Conservation (phyloP, 2,888 invertebrate genomes). For the Allophyes oxyacanthae region DNA sequence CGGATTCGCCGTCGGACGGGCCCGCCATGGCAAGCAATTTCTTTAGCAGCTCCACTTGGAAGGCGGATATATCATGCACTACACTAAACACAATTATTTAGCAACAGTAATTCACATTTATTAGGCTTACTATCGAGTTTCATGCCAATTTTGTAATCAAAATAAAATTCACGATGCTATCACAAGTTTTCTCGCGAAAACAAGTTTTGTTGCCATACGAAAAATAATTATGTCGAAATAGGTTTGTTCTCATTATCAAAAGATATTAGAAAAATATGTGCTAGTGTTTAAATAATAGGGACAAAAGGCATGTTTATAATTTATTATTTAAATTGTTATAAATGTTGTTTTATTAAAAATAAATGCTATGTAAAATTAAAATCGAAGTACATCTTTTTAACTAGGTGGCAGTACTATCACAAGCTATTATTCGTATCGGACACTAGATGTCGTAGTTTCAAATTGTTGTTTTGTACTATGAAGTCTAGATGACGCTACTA, state of each 20-base stretch:
- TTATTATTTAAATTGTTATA: too few species aligned
- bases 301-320: too few species aligned
- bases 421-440: too few species aligned
- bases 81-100: constrained; percentile 66
- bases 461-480: too few species aligned
- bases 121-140: constrained; percentile 59
- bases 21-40: constrained; percentile 87
- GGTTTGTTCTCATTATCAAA: constrained; percentile 1
- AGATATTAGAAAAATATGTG: not conserved
- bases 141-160: constrained; percentile 80
- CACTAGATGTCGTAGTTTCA: too few species aligned
- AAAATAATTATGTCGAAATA: constrained; percentile 52
- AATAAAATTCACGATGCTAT: constrained; percentile 84
- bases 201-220: constrained; percentile 81
- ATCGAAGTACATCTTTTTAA: too few species aligned
- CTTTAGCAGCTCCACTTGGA: constrained; percentile 88
- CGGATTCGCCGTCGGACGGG: constrained; percentile 90
- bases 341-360: too few species aligned
- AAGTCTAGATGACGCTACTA: too few species aligned
- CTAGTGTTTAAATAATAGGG: too few species aligned
- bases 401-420: too few species aligned
- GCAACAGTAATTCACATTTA: constrained; percentile 54
- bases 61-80: constrained; percentile 62
- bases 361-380: too few species aligned
- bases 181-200: constrained; percentile 83